Evolutionary conservation across 2,888 invertebrate species (phyloP).

Genomic region (Noctua fimbriata): DNA sequence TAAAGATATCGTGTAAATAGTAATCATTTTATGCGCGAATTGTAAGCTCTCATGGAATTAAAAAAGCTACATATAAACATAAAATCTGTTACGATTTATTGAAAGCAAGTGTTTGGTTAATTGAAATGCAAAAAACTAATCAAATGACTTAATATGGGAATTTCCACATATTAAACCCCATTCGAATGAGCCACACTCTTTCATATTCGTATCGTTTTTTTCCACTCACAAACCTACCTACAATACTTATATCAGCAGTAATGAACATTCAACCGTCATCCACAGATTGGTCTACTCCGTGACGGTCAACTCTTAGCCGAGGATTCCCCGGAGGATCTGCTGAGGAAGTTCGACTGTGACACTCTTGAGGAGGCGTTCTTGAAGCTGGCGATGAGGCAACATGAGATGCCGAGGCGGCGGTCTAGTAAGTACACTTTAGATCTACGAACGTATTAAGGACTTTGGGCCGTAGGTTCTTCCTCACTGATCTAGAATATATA

Average conservation of each 20-base stretch:
- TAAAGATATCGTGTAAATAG: no score
- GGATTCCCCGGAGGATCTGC: conserved; percentile 93
- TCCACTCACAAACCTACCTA: not conserved
- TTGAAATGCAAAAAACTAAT: not conserved
- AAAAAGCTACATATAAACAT: no score
- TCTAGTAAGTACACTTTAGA: conserved; percentile 76
- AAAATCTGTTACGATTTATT: no score
- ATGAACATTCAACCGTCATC: not conserved
- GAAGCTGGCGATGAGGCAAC: conserved; percentile 92
- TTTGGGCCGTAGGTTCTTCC: no score
- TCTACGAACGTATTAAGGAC: no score
- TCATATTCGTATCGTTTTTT: not conserved
- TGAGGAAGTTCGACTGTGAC: conserved; percentile 92
- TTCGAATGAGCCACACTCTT: not conserved
- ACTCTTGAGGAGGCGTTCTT: conserved; percentile 97
- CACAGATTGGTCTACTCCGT: conserved; percentile 96
- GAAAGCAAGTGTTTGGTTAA: no score
- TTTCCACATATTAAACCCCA: no score
- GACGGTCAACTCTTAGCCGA: conserved; percentile 96
- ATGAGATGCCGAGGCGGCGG: conserved; percentile 76
- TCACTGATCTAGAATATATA: no score
- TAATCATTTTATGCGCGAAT: no score
- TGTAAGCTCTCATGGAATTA: no score
- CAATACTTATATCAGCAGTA: not conserved
- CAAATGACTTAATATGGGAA: no score